These are phyloP conservation scores for Chaetura pelagica DNA, from an alignment of 2,113 vertebrate species.

Conservation along the genomic window DNA sequence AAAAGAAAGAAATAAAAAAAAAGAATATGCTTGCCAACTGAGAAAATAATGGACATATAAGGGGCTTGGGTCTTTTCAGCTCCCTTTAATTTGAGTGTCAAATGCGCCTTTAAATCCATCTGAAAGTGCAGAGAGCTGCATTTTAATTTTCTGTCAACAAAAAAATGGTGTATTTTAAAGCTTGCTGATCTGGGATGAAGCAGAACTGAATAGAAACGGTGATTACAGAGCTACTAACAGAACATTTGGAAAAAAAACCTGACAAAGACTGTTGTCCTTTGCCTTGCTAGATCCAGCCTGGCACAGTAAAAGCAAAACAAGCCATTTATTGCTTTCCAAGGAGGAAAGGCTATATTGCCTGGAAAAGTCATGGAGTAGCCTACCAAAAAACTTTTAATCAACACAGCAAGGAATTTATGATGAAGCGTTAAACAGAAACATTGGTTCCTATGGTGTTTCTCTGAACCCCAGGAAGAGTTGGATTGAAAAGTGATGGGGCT, in stretches of 20 bases:
- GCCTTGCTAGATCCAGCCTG: background rate
- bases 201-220: slow-evolving; percentile 49
- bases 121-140: slow-evolving; percentile 31
- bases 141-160: slow-evolving; percentile 37
- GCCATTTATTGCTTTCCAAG: background rate
- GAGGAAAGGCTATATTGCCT: background rate
- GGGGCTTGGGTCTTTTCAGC: background rate
- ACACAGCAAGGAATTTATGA: background rate
- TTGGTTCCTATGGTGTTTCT: background rate
- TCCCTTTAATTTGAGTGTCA: background rate
- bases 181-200: slow-evolving; percentile 48
- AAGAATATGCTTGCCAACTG: background rate
- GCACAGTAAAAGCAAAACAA: background rate
- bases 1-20: background rate
- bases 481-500: background rate
- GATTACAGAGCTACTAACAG: slow-evolving; percentile 47
- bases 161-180: slow-evolving; percentile 22
- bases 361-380: background rate
- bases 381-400: background rate
- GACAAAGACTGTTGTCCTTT: background rate
- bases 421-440: background rate
- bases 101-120: slow-evolving; percentile 33
- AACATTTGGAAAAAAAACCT: slow-evolving; percentile 1
- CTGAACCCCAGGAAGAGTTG: background rate
- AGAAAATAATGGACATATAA: background rate